phyloP scores from a whole-genome alignment of 2,113 vertebrate genomes.

The Thryonomys swinderianus region DNA sequence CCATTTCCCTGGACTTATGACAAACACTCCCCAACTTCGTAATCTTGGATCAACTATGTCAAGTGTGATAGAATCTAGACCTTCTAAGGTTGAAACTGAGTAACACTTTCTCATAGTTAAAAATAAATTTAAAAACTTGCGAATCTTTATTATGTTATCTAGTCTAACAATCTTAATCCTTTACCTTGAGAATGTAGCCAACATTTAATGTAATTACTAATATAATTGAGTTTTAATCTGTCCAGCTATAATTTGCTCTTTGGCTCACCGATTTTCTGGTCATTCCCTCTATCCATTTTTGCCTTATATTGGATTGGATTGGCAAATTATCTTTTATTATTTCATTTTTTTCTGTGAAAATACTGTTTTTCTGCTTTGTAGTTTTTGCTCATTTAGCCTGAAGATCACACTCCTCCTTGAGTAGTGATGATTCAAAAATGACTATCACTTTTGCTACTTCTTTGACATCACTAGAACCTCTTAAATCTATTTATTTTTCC shows the following conservation, averaged over 20 bases:
- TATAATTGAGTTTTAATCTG: not conserved
- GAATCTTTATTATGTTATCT: not conserved
- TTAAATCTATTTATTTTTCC: not conserved
- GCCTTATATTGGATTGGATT: not conserved
- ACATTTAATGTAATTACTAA: not conserved
- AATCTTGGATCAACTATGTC: not conserved
- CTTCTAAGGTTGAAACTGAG: not conserved
- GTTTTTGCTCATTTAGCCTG: constrained; percentile 14
- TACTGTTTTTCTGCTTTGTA: constrained; percentile 29
- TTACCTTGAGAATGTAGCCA: not conserved
- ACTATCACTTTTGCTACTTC: not conserved
- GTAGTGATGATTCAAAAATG: not conserved
- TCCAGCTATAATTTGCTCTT: not conserved
- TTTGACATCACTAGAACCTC: not conserved
- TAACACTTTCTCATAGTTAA: not conserved
- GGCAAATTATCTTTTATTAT: constrained; percentile 14
- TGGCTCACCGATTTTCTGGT: not conserved
- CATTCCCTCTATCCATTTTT: not conserved
- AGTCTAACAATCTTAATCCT: not conserved
- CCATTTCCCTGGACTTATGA: not conserved
- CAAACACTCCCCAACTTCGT: not conserved
- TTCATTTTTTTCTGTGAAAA: not conserved
- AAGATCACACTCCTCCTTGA: not conserved
- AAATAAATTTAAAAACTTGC: not conserved
- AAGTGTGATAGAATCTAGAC: not conserved